phyloP scores from a whole-genome alignment of 2,113 vertebrate genomes.

The Podiceps cristatus region DNA sequence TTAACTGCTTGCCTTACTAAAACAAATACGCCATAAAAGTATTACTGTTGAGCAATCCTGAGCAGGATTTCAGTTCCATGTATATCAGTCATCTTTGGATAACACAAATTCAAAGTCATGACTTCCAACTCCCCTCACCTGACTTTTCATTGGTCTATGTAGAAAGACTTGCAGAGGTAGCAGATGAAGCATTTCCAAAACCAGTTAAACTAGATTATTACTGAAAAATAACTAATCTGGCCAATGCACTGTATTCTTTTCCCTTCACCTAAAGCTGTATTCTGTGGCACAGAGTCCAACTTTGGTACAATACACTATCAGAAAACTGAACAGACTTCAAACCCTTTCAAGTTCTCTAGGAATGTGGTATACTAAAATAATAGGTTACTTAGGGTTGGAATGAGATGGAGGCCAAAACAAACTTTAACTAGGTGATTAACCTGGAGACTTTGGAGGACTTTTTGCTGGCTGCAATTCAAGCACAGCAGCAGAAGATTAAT shows the following conservation, averaged over 20 bases:
- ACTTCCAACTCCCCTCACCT: background rate
- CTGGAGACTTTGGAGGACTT: constrained; percentile 28
- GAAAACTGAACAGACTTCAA: constrained; percentile 36
- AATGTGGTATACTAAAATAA: constrained; percentile 31
- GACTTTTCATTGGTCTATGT: background rate
- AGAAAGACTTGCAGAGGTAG: background rate
- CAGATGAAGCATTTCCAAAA: background rate
- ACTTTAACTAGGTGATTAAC: constrained; percentile 65
- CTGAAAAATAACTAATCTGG: background rate
- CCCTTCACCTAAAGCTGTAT: background rate
- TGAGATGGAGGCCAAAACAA: constrained; percentile 52
- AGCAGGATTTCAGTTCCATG: background rate
- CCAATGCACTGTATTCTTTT: background rate
- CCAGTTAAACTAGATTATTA: background rate
- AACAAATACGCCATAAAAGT: constrained; percentile 12
- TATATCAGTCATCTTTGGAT: background rate
- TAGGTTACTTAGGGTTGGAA: constrained; percentile 47
- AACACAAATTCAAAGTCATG: background rate
- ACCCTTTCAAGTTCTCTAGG: constrained; percentile 32
- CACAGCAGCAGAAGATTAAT: constrained; percentile 52
- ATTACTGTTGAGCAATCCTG: constrained; percentile 13
- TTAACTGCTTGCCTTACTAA: constrained; percentile 42
- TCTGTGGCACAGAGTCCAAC: background rate
- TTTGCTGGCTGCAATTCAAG: constrained; percentile 40
- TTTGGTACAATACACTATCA: background rate